Conservation (phyloP, 2,888 invertebrate genomes). For the Andrena haemorrhoa region DNA sequence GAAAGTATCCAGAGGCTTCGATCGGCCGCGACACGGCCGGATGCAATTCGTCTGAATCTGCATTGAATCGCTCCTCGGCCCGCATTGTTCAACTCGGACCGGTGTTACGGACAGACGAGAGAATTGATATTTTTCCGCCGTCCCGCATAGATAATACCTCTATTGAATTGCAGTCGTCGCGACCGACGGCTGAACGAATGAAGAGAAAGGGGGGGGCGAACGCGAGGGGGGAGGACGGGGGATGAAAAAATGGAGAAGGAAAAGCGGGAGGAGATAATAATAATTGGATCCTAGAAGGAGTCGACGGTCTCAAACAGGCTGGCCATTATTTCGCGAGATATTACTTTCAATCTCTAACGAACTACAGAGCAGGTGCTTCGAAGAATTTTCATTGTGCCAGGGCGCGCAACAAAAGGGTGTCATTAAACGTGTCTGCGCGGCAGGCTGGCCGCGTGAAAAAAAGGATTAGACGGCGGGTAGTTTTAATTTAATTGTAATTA, state of each 20-base stretch:
- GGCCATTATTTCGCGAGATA: constrained; percentile 72
- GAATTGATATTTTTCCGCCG: constrained; percentile 74
- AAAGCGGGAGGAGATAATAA: constrained; percentile 62
- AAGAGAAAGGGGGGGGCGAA: constrained; percentile 1
- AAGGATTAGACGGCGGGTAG: constrained; percentile 59
- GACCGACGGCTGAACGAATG: constrained; percentile 42
- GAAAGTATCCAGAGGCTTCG: constrained; percentile 53
- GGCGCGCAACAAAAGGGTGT: constrained; percentile 56
- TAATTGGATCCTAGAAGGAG: constrained; percentile 74
- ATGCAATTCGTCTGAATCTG: constrained; percentile 76
- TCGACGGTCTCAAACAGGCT: constrained; percentile 61
- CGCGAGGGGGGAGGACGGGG: not conserved
- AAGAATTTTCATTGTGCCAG: constrained; percentile 60
- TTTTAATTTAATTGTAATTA: constrained; percentile 61
- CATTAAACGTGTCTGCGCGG: constrained; percentile 63
- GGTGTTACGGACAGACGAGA: constrained; percentile 69
- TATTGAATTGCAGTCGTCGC: constrained; percentile 67
- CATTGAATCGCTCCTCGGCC: constrained; percentile 70
- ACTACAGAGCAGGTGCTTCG: constrained; percentile 58
- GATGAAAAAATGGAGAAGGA: not conserved
- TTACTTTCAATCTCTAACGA: constrained; percentile 69
- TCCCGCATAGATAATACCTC: constrained; percentile 70
- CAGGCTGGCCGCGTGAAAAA: constrained; percentile 37
- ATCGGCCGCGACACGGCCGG: constrained; percentile 60
- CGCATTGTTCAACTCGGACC: constrained; percentile 68